Base-by-base conservation (phyloP, 2,797 vertebrate genomes). In the Chiloscyllium punctatum region DNA sequence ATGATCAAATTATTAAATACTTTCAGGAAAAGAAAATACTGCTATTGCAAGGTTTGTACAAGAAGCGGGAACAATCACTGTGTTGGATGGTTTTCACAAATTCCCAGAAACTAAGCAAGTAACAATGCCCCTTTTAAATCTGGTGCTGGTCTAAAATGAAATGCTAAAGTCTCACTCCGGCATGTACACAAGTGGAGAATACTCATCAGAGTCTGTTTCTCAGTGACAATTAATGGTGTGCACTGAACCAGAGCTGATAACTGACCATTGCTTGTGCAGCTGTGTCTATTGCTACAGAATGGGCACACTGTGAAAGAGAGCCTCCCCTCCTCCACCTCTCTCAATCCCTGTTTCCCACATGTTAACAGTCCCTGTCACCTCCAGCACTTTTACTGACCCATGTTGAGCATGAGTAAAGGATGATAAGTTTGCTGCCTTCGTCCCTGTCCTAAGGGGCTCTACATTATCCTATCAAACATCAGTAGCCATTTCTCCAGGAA, bases 391-490 rank as follows among this genome's bases (percentile, higher is more conserved):
- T 98, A 97, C 97, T 98, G 98, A 98, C 98, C 98, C 98, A 97
- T 98, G 97, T 97, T 97, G 98, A 98, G 97, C 98, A 97, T 98
- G 98, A 98, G 98, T 98, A 98, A 98, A 98, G 98, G 97, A 98
- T 98, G 98, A 98, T 98, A 98, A 98, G 98, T 98, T 98, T 98
- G 97, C 98, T 98, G 98, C 98, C 97, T 98, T 97, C 98, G 97
- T 97, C 97, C 98, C 98, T 98, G 97, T 98, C 98, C 98, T 98
- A 97, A 98, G 98, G 98, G 98, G 98, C 97, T 98, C 96, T 97
- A 96, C 97, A 98, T 98, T 98, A 98, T 98, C 98, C 98, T 98
- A 98, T 98, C 98, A 98, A 98, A 97, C 97, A 98, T 98, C 98
- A 98, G 98, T 97, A 97, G 97, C 97, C 97, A 98, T 98, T 98